Conservation (phyloP, 2,113 vertebrate genomes). For the Oceanodroma tethys region DNA sequence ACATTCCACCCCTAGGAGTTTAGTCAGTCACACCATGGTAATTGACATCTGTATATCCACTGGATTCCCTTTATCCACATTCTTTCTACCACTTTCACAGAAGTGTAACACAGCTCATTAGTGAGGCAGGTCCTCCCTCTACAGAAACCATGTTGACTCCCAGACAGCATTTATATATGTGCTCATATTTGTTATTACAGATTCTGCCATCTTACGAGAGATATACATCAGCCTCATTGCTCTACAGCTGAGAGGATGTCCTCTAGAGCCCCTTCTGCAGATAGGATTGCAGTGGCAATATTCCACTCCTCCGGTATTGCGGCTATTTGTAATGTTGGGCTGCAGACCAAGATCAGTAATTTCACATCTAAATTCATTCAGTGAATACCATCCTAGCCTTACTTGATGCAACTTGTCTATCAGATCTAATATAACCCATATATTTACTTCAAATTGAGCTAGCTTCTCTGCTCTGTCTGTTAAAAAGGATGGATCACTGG, state of each 20-base stretch:
- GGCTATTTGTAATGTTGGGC: neutral
- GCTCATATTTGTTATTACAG: neutral
- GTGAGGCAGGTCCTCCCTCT: neutral
- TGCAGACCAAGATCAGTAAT: neutral
- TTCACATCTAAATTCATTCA: neutral
- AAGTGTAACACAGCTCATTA: neutral
- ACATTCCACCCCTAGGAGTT: neutral
- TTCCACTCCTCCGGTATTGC: neutral
- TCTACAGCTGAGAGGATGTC: neutral
- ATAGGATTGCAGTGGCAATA: neutral
- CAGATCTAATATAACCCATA: neutral
- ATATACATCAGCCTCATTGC: neutral
- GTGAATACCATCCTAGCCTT: neutral
- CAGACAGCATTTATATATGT: neutral
- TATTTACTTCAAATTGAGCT: slow-evolving; percentile 3
- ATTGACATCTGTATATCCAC: neutral
- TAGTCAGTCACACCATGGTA: neutral
- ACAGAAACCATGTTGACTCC: neutral
- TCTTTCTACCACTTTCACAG: neutral
- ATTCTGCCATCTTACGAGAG: neutral
- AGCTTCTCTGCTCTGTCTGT: neutral
- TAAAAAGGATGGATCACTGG: neutral
- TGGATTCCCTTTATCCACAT: neutral
- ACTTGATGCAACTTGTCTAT: neutral
- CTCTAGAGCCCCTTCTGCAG: neutral